These are phyloP conservation scores for Aselliscus stoliczkanus DNA, from an alignment of 2,797 vertebrate species.

Conservation along the genomic window DNA sequence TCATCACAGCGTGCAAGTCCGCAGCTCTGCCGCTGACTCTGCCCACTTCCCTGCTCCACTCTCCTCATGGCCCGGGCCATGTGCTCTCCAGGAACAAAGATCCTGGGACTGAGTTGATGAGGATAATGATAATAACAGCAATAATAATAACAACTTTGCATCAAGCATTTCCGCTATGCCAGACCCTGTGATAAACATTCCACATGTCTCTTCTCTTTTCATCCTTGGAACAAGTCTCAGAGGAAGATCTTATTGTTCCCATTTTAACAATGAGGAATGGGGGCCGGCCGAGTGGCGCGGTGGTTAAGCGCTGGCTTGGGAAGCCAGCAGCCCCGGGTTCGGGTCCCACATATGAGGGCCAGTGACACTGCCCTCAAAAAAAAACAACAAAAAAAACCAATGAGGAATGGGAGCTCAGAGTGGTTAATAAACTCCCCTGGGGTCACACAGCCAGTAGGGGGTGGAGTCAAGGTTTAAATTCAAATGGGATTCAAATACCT, in stretches of 20 bases:
- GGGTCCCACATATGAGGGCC: no score
- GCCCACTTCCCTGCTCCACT: background rate
- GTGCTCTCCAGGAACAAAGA: no score
- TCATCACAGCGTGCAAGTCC: background rate
- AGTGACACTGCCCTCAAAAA: no score
- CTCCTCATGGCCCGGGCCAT: background rate
- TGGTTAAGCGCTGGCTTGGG: no score
- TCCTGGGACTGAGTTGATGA: background rate
- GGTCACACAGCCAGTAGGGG: background rate
- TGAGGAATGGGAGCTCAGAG: background rate
- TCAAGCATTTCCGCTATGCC: background rate
- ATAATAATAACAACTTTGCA: background rate
- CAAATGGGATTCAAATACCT: background rate
- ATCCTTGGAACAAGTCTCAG: background rate
- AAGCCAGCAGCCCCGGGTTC: no score
- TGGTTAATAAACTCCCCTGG: background rate
- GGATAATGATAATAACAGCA: background rate
- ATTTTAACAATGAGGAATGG: background rate
- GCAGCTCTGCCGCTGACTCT: accelerated
- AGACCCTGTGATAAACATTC: background rate
- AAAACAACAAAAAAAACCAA: no score
- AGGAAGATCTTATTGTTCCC: background rate
- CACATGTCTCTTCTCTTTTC: background rate
- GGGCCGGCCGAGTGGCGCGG: no score
- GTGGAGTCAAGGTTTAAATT: background rate